Evolutionary conservation across 1,140 invertebrate species (phyloP).

Genomic region (Camponotus floridanus): DNA sequence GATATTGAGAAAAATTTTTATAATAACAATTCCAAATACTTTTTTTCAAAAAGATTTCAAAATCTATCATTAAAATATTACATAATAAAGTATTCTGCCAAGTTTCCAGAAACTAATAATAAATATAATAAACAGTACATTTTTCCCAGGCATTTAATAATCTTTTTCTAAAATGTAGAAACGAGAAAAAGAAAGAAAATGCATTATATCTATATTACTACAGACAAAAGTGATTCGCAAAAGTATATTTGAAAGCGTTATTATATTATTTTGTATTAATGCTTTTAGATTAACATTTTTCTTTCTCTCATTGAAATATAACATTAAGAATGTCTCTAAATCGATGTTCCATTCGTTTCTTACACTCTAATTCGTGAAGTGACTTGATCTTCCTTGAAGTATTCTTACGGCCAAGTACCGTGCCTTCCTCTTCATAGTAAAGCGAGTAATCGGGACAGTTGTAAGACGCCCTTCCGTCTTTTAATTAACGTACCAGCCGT

Average conservation of each 20-base stretch:
- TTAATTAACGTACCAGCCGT: constrained; percentile 53
- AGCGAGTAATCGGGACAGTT: constrained; percentile 22
- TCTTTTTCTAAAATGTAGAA: not conserved
- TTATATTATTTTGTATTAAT: not conserved
- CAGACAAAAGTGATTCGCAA: not conserved
- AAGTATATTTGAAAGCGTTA: not conserved
- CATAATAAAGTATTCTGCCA: not conserved
- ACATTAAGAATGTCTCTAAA: not conserved
- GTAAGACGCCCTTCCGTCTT: constrained; percentile 40
- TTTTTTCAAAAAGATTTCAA: not conserved
- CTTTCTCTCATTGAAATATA: not conserved
- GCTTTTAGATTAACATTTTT: not conserved
- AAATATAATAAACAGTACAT: not conserved
- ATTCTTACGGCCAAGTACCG: not conserved
- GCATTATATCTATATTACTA: not conserved
- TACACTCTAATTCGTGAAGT: not conserved
- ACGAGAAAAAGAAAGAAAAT: not conserved
- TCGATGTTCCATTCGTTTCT: constrained; percentile 19
- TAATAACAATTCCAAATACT: not conserved
- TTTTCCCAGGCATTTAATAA: not conserved
- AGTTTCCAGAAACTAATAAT: not conserved
- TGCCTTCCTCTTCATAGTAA: constrained; percentile 19
- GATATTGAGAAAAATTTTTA: not conserved
- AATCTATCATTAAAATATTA: not conserved
- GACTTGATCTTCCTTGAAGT: constrained; percentile 34